Conservation (phyloP, 1,140 invertebrate species). For the Contarinia nasturtii region DNA sequence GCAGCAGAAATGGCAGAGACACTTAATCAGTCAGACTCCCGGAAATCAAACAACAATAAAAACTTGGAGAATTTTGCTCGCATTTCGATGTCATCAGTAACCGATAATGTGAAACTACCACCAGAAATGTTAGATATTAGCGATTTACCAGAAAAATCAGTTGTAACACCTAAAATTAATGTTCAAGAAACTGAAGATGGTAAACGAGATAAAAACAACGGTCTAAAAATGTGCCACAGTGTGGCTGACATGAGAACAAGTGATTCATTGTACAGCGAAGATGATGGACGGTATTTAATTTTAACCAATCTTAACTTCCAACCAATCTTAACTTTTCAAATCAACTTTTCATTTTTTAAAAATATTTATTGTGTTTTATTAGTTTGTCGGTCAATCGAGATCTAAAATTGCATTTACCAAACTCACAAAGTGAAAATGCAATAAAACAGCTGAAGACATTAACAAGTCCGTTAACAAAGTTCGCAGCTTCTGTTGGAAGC, state of each 20-base stretch:
- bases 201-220: slow-evolving; percentile 7
- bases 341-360: background rate
- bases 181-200: slow-evolving; percentile 8
- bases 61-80: slow-evolving; percentile 23
- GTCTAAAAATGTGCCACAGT: background rate
- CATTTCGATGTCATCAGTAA: slow-evolving; percentile 28
- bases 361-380: background rate
- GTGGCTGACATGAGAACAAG: background rate
- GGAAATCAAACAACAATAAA: slow-evolving; percentile 2
- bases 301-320: no score
- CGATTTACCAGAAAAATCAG: slow-evolving; percentile 17
- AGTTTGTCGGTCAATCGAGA: slow-evolving; percentile 13
- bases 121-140: slow-evolving; percentile 20
- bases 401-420: slow-evolving; percentile 41
- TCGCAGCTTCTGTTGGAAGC: slow-evolving; percentile 65
- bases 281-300: no score
- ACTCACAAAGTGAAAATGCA: slow-evolving; percentile 61
- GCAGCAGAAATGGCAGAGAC: slow-evolving; percentile 8
- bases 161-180: slow-evolving; percentile 41
- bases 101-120: slow-evolving; percentile 35
- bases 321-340: background rate
- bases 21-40: slow-evolving; percentile 9
- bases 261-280: no score
- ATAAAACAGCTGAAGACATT: slow-evolving; percentile 43
- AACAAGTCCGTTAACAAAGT: slow-evolving; percentile 54